Percentiles rank a stretch among this genome's conserved stretches.
Evolutionary conservation across 2,113 vertebrate genomes (phyloP).

Genomic region (Hippoglossus stenolepis): DNA sequence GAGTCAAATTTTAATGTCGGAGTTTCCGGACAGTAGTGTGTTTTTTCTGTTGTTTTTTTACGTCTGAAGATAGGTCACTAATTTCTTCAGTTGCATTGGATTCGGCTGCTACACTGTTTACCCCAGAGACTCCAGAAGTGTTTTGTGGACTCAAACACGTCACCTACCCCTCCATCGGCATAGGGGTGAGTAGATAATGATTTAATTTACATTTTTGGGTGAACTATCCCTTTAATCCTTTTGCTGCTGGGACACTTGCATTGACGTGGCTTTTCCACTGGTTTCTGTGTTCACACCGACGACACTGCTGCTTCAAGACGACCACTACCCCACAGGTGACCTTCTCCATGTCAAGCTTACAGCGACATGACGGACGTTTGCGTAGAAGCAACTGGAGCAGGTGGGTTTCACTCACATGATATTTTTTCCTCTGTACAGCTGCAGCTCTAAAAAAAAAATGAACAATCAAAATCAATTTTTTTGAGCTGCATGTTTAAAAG

Average conservation of each 20-base stretch:
- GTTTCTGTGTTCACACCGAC: slow-evolving; percentile 46
- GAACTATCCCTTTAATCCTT: neutral
- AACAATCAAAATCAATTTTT: neutral
- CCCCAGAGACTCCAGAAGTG: no score
- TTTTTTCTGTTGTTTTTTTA: no score
- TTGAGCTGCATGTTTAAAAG: neutral
- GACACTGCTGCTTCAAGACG: slow-evolving; percentile 38
- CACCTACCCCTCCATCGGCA: no score
- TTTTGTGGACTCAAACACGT: no score
- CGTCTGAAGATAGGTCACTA: no score
- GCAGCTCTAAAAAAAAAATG: slow-evolving; percentile 28
- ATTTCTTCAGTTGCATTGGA: no score
- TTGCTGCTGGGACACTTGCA: neutral
- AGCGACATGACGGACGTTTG: slow-evolving; percentile 40
- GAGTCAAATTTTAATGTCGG: no score
- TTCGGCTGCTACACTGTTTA: no score
- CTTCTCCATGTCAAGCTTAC: slow-evolving; percentile 43
- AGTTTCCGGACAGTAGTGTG: no score
- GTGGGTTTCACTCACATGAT: slow-evolving; percentile 44
- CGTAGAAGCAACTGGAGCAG: slow-evolving; percentile 44
- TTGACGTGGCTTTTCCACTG: slow-evolving; percentile 49
- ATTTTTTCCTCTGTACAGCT: slow-evolving; percentile 22
- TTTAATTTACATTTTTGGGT: no score
- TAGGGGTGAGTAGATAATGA: no score
- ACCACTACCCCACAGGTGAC: slow-evolving; percentile 21